These are phyloP conservation scores for Chaetoderma sp. DNA, from an alignment of 2,888 invertebrate species.

Conservation along the genomic window DNA sequence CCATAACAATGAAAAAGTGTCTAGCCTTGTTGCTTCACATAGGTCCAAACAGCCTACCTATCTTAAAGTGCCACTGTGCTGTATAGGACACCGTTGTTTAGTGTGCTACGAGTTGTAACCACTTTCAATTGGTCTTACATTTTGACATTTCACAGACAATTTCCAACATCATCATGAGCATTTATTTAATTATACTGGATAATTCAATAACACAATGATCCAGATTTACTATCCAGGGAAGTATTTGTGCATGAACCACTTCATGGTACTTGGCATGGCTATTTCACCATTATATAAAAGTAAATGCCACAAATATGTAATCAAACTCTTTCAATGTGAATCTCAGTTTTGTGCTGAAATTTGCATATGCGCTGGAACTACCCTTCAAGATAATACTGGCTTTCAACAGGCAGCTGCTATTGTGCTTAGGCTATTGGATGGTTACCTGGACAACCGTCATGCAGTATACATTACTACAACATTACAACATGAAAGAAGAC, in stretches of 20 bases:
- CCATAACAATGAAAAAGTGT: constrained; percentile 7
- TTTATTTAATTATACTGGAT: constrained; percentile 14
- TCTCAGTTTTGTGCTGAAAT: constrained; percentile 8
- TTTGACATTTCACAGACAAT: constrained; percentile 11
- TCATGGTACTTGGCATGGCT: constrained; percentile 24
- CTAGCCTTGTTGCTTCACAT: constrained; percentile 1
- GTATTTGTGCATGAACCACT: constrained; percentile 19
- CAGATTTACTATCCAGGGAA: constrained; percentile 11
- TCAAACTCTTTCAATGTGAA: constrained; percentile 22
- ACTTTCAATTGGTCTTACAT: constrained; percentile 9
- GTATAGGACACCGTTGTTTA: not conserved
- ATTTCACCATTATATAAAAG: constrained; percentile 12
- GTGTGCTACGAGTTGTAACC: constrained; percentile 1
- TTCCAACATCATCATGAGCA: not conserved
- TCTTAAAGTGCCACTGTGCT: constrained; percentile 6
- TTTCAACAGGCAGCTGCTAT: constrained; percentile 16
- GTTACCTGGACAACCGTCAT: constrained; percentile 20
- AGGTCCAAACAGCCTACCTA: constrained; percentile 1
- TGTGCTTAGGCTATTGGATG: constrained; percentile 12
- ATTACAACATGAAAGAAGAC: constrained; percentile 7
- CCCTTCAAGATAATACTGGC: not conserved
- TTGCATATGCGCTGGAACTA: constrained; percentile 6
- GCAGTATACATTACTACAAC: constrained; percentile 20
- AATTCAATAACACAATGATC: constrained; percentile 14
- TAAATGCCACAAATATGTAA: constrained; percentile 23